A percentile compares a stretch with the other conserved stretches of the same genome.
These are phyloP conservation scores for Malurus melanocephalus DNA, from an alignment of 2,113 vertebrate species.

Conservation along the genomic window DNA sequence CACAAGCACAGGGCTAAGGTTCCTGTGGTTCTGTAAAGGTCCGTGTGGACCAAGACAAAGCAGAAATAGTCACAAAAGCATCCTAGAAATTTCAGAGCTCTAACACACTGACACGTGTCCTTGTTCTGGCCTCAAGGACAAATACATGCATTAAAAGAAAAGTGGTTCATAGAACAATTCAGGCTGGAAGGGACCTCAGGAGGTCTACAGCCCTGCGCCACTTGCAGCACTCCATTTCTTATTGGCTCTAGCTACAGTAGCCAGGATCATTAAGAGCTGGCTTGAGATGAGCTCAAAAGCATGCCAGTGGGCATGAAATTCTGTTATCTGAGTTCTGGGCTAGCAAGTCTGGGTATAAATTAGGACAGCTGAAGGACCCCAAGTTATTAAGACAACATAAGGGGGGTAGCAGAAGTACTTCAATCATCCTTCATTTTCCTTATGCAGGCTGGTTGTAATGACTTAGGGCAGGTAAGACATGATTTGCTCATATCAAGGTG, in stretches of 20 bases:
- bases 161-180: not conserved
- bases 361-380: not conserved
- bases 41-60: not conserved
- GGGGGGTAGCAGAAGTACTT: not conserved
- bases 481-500: not conserved
- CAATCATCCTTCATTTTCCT: not conserved
- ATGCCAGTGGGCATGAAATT: not conserved
- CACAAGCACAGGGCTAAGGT: not conserved
- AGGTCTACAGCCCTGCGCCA: not conserved
- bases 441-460: not conserved
- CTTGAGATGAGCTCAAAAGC: not conserved
- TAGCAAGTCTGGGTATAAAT: not conserved
- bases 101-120: not conserved
- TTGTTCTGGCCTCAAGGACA: not conserved
- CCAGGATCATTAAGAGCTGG: not conserved
- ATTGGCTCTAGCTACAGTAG: not conserved
- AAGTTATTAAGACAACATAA: not conserved
- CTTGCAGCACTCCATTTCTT: not conserved
- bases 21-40: not conserved
- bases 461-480: not conserved
- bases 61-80: not conserved
- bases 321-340: not conserved
- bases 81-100: not conserved
- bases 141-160: not conserved
- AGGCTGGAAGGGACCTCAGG: not conserved